Evolutionary conservation across 2,888 invertebrate species (phyloP).

Genomic region (Conistra vaccinii): DNA sequence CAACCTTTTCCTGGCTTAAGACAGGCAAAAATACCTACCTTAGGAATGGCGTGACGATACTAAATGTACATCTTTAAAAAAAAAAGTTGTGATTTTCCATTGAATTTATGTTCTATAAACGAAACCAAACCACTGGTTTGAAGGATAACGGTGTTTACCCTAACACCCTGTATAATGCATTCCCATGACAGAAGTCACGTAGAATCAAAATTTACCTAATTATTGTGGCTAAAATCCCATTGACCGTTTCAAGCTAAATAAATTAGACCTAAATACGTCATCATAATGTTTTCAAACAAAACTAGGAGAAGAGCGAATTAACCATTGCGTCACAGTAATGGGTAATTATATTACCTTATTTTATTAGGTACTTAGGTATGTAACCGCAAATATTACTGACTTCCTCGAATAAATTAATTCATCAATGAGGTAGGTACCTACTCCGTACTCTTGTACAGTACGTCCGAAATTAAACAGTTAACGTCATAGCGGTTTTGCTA

Average conservation of each 20-base stretch:
- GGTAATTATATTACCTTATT: neutral
- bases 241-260: neutral
- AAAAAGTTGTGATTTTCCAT: no score
- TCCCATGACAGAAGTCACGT: neutral
- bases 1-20: no score
- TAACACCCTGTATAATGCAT: no score
- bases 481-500: neutral
- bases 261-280: conserved; percentile 5
- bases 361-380: neutral
- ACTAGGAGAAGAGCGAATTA: neutral
- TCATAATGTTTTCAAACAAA: neutral
- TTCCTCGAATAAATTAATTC: neutral
- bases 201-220: neutral
- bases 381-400: neutral
- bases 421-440: no score
- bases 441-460: neutral
- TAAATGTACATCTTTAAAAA: no score
- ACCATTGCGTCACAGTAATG: neutral
- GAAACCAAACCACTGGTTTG: no score
- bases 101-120: no score
- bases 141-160: no score
- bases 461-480: neutral
- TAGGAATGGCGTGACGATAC: no score
- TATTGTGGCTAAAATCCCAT: neutral
- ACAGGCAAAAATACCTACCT: no score